Evolutionary conservation across 2,113 vertebrate species (phyloP).

Genomic region (Sylvietta virens): DNA sequence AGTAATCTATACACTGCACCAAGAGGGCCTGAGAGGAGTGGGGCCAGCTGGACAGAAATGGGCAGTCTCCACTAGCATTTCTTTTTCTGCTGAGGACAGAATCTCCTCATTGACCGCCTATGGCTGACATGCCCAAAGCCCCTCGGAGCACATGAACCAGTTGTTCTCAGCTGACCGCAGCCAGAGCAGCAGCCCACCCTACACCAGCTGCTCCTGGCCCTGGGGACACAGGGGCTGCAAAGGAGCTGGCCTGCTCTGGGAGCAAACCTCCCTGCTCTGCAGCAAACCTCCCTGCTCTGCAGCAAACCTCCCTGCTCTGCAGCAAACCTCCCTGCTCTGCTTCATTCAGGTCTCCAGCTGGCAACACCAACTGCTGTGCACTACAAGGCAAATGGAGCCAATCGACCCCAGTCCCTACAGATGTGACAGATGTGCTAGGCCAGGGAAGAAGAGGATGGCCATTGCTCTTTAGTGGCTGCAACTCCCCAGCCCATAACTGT

Average conservation of each 20-base stretch:
- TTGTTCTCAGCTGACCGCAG: background rate
- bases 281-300: no score
- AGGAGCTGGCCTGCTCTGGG: background rate
- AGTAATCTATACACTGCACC: background rate
- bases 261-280: background rate
- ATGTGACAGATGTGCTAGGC: no score
- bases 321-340: background rate
- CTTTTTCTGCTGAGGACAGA: background rate
- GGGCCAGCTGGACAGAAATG: background rate
- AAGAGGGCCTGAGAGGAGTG: background rate
- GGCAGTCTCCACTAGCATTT: accelerated
- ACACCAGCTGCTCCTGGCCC: accelerated
- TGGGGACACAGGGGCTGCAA: background rate
- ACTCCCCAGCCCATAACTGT: background rate
- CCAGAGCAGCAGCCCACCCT: background rate
- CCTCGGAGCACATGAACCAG: background rate
- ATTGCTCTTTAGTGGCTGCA: background rate
- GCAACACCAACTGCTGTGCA: background rate
- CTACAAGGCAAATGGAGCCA: background rate
- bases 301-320: no score
- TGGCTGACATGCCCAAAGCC: background rate
- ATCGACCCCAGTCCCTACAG: background rate
- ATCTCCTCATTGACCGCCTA: background rate
- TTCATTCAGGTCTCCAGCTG: background rate
- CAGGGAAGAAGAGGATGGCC: background rate